Evolutionary conservation across 2,797 vertebrate genomes (phyloP), one percentile per base, ranked within the genome.

Genomic region (Florisuga fusca): DNA sequence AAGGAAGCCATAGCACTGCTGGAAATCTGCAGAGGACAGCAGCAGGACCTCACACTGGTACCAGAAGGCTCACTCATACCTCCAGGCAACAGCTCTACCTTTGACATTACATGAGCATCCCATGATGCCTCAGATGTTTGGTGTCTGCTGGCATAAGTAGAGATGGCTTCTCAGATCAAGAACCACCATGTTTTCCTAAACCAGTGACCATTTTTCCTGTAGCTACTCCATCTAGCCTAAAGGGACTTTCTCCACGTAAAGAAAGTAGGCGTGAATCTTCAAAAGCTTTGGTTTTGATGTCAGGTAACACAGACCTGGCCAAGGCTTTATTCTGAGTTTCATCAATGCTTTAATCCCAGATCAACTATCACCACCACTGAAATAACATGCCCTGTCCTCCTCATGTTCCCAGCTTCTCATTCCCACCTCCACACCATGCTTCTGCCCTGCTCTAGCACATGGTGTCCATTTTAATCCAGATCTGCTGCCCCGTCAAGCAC

Each of bases 301-400:
- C 87, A 91, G 8, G 36, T 51, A 84, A 84, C 12, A 31, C 6
- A 62, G 51, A 78, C 29, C 68, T 29, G 22, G 41, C 64, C 58
- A 94, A 91, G 91, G 68, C 33, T 71, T 91, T 85, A 77, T 21
- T 85, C 64, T 9, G 15, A 81, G 46, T 76, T 89, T 87, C 87
- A 96, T 55, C 86, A 86, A 50, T 2, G 14, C 69, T 72, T 84
- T 75, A 90, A 90, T 93, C 73, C 73, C 66, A 72, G 45, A 86
- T 86, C 69, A 92, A 46, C 25, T 75, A 54, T 62, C 73, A 91
- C 16, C 5, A 8, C 55, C 58, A 54, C 41, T 19, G 29, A 74
- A 88, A 73, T 68, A 54, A 15, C 5, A 0, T 25, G 2, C 63
- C 88, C 73, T 86, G 86, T 79, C 62, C 73, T 93, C 54, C 54